A percentile compares a stretch with the other conserved stretches of the same genome.
phyloP scores from a whole-genome alignment of 2,888 invertebrate genomes.

The Melanostoma scalare region DNA sequence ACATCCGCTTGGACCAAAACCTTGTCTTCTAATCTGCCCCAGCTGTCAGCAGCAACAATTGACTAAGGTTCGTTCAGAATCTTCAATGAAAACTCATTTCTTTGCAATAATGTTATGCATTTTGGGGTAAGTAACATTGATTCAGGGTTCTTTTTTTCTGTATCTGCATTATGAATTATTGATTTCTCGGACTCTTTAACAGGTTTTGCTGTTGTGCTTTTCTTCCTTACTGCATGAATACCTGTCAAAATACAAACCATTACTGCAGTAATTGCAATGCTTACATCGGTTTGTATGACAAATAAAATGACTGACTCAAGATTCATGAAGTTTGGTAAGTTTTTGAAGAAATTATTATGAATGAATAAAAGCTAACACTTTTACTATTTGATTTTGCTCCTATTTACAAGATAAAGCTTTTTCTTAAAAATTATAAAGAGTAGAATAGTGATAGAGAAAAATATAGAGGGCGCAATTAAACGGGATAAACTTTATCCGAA shows the following conservation, averaged over 20 bases:
- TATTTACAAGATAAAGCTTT: too few relatives aligned
- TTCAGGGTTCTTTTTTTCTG: not conserved
- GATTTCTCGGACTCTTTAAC: slow-evolving; percentile 35
- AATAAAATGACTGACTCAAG: slow-evolving; percentile 61
- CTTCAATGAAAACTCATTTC: slow-evolving; percentile 76
- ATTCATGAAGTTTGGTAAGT: too few relatives aligned
- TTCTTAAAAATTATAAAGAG: too few relatives aligned
- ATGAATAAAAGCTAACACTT: too few relatives aligned
- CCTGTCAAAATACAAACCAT: slow-evolving; percentile 78
- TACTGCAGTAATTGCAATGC: slow-evolving; percentile 77
- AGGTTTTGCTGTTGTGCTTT: slow-evolving; percentile 76
- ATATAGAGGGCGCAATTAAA: too few relatives aligned
- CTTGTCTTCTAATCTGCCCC: slow-evolving; percentile 74
- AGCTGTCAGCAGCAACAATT: slow-evolving; percentile 75
- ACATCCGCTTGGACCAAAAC: slow-evolving; percentile 54
- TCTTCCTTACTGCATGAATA: slow-evolving; percentile 77
- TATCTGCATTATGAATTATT: not conserved
- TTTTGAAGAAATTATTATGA: too few relatives aligned
- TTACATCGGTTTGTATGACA: slow-evolving; percentile 76
- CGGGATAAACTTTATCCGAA: too few relatives aligned
- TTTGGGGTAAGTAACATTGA: slow-evolving; percentile 39
- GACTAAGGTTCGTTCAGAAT: slow-evolving; percentile 73
- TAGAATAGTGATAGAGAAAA: too few relatives aligned
- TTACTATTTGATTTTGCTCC: too few relatives aligned
- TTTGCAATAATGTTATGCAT: slow-evolving; percentile 74